Evolutionary conservation across 2,888 invertebrate genomes (phyloP).

Genomic region (Drosophila histrio): DNA sequence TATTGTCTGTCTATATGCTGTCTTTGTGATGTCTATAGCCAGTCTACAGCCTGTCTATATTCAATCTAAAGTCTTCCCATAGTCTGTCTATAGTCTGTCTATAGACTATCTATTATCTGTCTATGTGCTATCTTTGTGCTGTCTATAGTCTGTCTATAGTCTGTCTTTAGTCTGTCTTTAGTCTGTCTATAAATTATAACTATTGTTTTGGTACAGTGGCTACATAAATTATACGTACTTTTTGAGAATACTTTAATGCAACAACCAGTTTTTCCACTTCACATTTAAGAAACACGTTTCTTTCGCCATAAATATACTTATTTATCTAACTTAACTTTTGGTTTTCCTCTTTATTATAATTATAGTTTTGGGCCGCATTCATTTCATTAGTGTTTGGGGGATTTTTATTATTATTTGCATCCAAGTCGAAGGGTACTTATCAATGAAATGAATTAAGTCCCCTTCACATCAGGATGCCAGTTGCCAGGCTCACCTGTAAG

Average conservation of each 20-base stretch:
- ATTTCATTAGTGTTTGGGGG: background rate
- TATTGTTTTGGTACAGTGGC: too few relatives aligned
- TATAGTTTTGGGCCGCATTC: constrained; percentile 10
- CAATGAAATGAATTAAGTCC: constrained; percentile 1
- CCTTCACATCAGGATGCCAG: background rate
- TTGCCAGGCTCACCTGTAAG: constrained; percentile 21
- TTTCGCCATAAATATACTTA: background rate
- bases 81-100: too few relatives aligned
- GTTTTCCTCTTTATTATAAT: background rate
- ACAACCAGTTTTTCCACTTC: background rate
- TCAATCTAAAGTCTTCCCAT: too few relatives aligned
- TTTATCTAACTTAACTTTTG: constrained; percentile 1
- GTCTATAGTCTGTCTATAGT: too few relatives aligned
- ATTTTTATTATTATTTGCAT: background rate
- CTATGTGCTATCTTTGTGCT: too few relatives aligned
- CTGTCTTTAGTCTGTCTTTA: too few relatives aligned
- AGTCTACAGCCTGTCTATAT: too few relatives aligned
- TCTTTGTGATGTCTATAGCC: too few relatives aligned
- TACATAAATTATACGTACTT: background rate
- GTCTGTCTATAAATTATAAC: too few relatives aligned
- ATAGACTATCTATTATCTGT: too few relatives aligned
- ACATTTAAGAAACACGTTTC: background rate
- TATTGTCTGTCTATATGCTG: too few relatives aligned
- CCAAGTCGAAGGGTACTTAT: background rate
- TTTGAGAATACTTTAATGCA: background rate